Evolutionary conservation across 2,888 invertebrate genomes (phyloP).

Genomic region (Piscicola geometra): DNA sequence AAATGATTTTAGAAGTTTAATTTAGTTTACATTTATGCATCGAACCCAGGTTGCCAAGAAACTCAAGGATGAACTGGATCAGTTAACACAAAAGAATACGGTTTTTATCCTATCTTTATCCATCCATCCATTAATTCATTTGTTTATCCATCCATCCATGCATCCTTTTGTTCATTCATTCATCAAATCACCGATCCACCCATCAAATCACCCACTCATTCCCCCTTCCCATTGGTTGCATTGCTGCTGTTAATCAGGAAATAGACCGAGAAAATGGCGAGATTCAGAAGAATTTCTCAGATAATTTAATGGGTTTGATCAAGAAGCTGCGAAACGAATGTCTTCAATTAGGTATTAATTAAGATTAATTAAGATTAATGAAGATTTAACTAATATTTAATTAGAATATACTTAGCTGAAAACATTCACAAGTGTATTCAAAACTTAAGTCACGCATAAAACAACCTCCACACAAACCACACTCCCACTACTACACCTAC

Average conservation of each 20-base stretch:
- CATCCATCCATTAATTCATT: background rate
- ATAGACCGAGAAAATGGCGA: conserved; percentile 14
- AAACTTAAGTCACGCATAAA: background rate
- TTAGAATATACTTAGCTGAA: no score
- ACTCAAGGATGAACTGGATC: conserved; percentile 21
- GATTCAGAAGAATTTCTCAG: conserved; percentile 6
- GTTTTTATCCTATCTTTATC: background rate
- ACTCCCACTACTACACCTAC: no score
- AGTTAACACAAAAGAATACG: conserved; percentile 18
- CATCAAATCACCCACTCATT: background rate
- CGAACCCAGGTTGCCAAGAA: conserved; percentile 6
- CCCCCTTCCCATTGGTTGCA: no score
- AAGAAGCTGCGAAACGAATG: conserved; percentile 26
- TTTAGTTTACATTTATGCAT: background rate
- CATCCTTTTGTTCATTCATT: background rate
- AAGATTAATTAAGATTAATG: no score
- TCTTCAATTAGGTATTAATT: background rate
- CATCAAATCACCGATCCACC: background rate
- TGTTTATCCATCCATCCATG: background rate
- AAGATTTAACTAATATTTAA: no score
- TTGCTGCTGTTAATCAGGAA: no score
- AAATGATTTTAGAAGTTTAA: background rate
- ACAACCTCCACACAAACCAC: background rate
- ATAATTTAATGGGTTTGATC: conserved; percentile 19
- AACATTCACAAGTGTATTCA: no score